These are phyloP conservation scores for Mythimna pallens DNA, from an alignment of 2,888 invertebrate genomes.

Conservation along the genomic window DNA sequence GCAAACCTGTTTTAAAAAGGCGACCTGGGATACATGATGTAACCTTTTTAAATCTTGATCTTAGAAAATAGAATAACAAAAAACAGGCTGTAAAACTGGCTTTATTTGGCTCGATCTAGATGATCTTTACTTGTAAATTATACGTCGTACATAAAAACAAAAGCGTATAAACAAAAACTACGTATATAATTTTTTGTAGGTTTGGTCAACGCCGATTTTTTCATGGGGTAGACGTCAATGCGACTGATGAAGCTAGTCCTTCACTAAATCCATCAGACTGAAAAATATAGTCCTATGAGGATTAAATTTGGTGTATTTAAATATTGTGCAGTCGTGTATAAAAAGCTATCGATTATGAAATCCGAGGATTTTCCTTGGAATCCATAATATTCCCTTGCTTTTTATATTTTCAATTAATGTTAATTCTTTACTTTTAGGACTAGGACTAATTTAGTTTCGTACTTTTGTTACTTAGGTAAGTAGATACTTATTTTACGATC, in stretches of 20 bases:
- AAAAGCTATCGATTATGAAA: no score
- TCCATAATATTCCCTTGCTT: no score
- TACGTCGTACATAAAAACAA: constrained; percentile 10
- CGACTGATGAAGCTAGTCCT: neutral
- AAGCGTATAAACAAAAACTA: neutral
- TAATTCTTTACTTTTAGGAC: no score
- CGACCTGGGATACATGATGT: neutral
- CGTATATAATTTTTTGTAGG: neutral
- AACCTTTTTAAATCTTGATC: neutral
- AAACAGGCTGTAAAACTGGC: neutral
- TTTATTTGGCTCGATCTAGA: neutral
- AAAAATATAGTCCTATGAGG: no score
- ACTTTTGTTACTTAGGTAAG: neutral
- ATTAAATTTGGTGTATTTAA: no score
- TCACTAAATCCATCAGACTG: no score
- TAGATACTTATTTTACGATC: neutral
- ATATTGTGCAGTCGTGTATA: no score
- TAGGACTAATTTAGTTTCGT: neutral
- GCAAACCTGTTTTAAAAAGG: neutral
- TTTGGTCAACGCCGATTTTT: neutral
- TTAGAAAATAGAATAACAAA: neutral
- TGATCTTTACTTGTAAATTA: neutral
- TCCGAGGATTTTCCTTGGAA: no score
- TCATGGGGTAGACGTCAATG: constrained; percentile 18
- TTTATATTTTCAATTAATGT: no score